Base-by-base conservation (phyloP, 2,113 vertebrate species). In the Rhinoderma darwinii region DNA sequence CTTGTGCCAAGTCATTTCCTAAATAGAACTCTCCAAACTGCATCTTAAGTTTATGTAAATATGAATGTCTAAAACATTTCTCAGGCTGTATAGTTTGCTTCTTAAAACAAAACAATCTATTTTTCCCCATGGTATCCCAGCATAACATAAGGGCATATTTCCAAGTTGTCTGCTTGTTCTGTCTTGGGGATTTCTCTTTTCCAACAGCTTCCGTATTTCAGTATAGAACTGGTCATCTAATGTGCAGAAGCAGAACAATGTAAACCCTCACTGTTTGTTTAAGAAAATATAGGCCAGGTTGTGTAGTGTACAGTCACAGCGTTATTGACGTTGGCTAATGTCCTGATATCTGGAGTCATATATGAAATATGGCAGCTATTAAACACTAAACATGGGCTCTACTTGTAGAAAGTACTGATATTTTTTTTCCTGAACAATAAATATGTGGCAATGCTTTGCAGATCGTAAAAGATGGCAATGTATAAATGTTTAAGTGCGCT, bases 251-350 rank as follows among this genome's bases (percentile, higher is more conserved):
- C 68, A 75, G 47, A 84, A 75, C 70, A 59, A 74, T 54, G 70
- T 15, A 84, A 56, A 74, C 3, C 32, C 47, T 25, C 22, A 25
- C 18, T 61, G 78, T 59, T 84, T 74, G 50, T 32, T 59, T 43
- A 43, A 20, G 56, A 18, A n/a, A n/a, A 84, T 73, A 81, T 43
- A 61, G 37, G 22, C 32, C 73, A 50, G 51, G 43, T 74, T 84
- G 15, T 12, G 50, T 47, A 39, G 5, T 41, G 20, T 20, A 14
- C 82, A 54, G 22, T 30, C 32, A 41, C 39, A 61, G 37, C 56
- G 61, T 81, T 59, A 59, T 84, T 79, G 14, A 51, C 56, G 27
- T 70, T 79, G 84, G 84, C 75, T 70, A 18, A 32, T 66, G 10
- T 68, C 43, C 75, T 78, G 79, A 86, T n/a, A n/a, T 61, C 61